Percentiles rank a stretch among this genome's conserved stretches.
These are phyloP conservation scores for Cactoblastis cactorum DNA, from an alignment of 2,888 invertebrate genomes.

Conservation along the genomic window DNA sequence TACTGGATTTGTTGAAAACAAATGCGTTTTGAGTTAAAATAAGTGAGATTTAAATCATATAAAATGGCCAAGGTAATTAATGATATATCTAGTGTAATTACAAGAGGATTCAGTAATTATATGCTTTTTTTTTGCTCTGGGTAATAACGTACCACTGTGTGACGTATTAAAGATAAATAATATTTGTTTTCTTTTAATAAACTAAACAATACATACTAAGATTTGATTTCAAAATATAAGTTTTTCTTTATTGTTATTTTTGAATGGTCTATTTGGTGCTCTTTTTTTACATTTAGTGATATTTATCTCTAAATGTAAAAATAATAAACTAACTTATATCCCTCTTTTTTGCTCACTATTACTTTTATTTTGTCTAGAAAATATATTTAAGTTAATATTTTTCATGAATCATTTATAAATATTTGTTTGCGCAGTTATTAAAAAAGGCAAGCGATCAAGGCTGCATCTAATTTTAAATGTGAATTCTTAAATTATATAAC, in stretches of 20 bases:
- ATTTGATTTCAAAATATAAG: no score
- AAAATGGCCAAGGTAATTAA: slow-evolving; percentile 68
- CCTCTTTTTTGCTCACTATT: no score
- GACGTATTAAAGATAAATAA: slow-evolving; percentile 41
- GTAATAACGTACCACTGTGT: slow-evolving; percentile 49
- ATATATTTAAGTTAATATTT: background rate
- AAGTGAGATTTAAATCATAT: slow-evolving; percentile 28
- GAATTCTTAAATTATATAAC: background rate
- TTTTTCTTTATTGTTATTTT: no score
- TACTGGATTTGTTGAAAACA: slow-evolving; percentile 47
- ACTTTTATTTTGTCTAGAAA: no score
- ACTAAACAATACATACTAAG: no score
- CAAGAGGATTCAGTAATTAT: slow-evolving; percentile 15
- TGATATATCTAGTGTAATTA: slow-evolving; percentile 12
- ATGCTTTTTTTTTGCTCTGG: slow-evolving; percentile 30
- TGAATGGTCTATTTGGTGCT: no score
- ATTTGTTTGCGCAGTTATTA: background rate
- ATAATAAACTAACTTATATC: no score
- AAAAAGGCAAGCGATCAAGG: background rate
- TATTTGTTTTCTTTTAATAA: no score
- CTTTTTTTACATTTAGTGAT: no score
- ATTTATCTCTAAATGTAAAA: no score
- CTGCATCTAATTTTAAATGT: background rate
- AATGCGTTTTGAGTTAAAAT: slow-evolving; percentile 27
- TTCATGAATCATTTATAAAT: background rate